Evolutionary conservation across 2,797 vertebrate species (phyloP), one percentile per base, ranked within the genome.

Genomic region (Intellagama lesueurii): DNA sequence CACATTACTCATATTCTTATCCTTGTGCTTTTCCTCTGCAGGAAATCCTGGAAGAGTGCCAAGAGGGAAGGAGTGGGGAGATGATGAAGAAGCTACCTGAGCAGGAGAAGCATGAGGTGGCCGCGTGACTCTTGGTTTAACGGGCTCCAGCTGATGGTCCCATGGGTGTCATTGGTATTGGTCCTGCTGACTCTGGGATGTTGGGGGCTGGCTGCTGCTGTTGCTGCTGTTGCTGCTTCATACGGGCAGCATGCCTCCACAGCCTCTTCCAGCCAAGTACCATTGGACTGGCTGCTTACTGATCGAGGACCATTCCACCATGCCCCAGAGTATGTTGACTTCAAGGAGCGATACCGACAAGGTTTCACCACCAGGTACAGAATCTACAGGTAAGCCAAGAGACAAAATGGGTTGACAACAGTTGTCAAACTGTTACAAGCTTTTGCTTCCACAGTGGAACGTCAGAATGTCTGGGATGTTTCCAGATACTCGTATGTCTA

Each of bases 301-400:
- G 98, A 99, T 96, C 98, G 98, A 78, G 99, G 99, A 79, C 99
- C 99, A 68, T 99, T 99, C 96, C 98, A 99, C 97, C 97, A 98
- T 82, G 98, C 98, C 82, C 98, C 98, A 16, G 98, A 99, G 94
- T 99, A 99, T 88, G 97, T 98, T 0, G 99, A 99, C 95, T 99
- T 99, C 96, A 97, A 97, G 96, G 99, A 99, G 93, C 97, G 98
- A 88, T 98, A 98, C 96, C 98, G 98, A 90, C 98, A 99, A 94
- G 98, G 98, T 89, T 99, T 99, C 97, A 98, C 98, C 96, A 99
- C 98, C 95, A 98, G 98, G 96, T 99, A 99, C 97, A 98, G 99
- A 97, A 99, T 99, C 96, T 99, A 99, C 97, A 99, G 98, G 98
- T 99, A 94, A 90, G 89, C 26, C 44, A 30, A 97, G 98, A 81